A percentile compares a stretch with the other conserved stretches of the same genome.
phyloP scores from a whole-genome alignment of 2,797 vertebrate species.

The Falco biarmicus region DNA sequence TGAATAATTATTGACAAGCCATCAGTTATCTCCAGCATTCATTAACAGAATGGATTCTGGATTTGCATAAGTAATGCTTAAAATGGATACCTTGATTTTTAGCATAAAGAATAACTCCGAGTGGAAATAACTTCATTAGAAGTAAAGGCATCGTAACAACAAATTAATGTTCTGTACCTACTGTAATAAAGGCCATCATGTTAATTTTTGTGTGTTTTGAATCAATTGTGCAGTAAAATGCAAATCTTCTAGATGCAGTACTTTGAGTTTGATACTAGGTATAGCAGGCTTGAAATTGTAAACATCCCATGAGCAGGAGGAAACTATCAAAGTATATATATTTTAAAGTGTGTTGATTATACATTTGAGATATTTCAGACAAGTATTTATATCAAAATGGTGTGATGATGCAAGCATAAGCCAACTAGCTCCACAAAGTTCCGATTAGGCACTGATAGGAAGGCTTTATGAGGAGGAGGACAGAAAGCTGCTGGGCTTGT shows the following conservation, averaged over 20 bases:
- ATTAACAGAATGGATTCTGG: neutral
- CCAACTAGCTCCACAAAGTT: neutral
- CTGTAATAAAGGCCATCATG: neutral
- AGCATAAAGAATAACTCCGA: neutral
- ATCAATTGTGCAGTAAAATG: neutral
- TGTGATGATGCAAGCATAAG: neutral
- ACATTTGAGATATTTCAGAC: neutral
- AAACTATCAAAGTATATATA: neutral
- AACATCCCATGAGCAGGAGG: neutral
- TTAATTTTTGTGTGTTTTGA: neutral
- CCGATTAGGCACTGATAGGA: neutral
- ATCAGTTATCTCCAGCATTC: neutral
- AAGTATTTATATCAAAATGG: neutral
- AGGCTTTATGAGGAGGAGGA: neutral
- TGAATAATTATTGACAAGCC: neutral
- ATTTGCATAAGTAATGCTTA: neutral
- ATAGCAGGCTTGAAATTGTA: neutral
- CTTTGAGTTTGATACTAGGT: neutral
- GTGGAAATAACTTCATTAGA: neutral
- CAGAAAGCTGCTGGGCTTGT: neutral
- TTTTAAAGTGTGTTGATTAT: neutral
- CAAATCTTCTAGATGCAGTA: neutral
- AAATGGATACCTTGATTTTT: neutral
- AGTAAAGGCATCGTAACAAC: neutral
- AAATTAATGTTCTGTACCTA: neutral